These are phyloP conservation scores for Sphaeramia orbicularis DNA, from an alignment of 2,797 vertebrate genomes.

Conservation along the genomic window DNA sequence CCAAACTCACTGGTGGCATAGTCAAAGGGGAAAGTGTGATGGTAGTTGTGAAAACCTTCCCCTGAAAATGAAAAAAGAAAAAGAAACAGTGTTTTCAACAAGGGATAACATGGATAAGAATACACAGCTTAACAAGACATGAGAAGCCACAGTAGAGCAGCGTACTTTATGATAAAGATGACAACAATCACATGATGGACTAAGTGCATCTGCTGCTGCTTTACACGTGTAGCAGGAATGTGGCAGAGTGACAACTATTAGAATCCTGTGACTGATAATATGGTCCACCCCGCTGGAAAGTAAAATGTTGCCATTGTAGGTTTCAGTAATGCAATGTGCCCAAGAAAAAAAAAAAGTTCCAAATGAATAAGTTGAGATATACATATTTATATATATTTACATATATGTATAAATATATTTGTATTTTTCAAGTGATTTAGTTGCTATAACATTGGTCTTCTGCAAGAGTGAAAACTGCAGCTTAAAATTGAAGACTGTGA, in stretches of 20 bases:
- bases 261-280: slow-evolving; percentile 22
- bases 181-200: not conserved
- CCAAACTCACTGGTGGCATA: slow-evolving; percentile 95
- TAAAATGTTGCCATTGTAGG: no score
- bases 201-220: not conserved
- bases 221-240: not conserved
- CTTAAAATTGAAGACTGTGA: no score
- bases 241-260: not conserved
- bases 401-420: no score
- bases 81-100: not conserved
- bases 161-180: not conserved
- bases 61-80: slow-evolving; percentile 78
- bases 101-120: not conserved
- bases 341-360: no score
- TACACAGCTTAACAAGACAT: not conserved
- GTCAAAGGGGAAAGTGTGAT: slow-evolving; percentile 95
- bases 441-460: no score
- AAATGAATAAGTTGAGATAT: no score
- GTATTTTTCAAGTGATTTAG: no score
- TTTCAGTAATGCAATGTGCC: no score
- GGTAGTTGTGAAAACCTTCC: slow-evolving; percentile 98
- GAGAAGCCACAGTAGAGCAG: no score
- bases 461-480: no score
- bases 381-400: no score
- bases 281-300: no score